These are phyloP conservation scores for Heterotilapia buettikoferi DNA, from an alignment of 2,113 vertebrate species.

Conservation along the genomic window DNA sequence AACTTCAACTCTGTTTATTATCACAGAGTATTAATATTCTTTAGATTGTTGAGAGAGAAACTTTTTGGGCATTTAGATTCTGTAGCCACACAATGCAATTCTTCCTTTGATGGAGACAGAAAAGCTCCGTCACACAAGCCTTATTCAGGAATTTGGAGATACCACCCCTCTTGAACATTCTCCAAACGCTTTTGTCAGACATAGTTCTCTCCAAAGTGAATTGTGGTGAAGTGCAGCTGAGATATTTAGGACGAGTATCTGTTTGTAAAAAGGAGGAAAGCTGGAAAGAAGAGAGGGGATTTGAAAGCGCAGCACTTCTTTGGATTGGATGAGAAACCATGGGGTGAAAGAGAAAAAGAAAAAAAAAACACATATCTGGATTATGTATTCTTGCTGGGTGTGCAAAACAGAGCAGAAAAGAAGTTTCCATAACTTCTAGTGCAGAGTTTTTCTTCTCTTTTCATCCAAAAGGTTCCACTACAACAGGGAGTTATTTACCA, in stretches of 20 bases:
- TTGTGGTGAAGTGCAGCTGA: slow-evolving; percentile 1
- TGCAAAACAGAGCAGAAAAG: slow-evolving; percentile 38
- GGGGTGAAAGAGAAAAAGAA: background rate
- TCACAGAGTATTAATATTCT: background rate
- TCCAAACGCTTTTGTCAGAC: slow-evolving; percentile 23
- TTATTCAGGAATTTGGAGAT: background rate
- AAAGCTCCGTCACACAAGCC: background rate
- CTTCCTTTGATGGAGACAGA: background rate
- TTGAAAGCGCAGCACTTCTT: slow-evolving; percentile 60
- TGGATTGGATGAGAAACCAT: slow-evolving; percentile 47
- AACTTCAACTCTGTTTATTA: background rate
- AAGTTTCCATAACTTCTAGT: slow-evolving; percentile 16
- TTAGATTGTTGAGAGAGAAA: background rate
- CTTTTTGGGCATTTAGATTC: background rate
- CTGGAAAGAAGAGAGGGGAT: slow-evolving; percentile 40
- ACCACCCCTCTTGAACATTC: background rate
- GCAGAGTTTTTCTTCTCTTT: background rate
- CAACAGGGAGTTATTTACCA: background rate
- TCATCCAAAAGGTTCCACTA: background rate
- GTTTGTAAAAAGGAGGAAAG: slow-evolving; percentile 34
- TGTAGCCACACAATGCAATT: background rate
- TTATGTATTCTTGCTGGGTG: slow-evolving; percentile 52
- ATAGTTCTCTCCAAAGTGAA: slow-evolving; percentile 18
- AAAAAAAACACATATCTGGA: slow-evolving; percentile 28
- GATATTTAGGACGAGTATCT: slow-evolving; percentile 42